A percentile compares a stretch with the other conserved stretches of the same genome.
Conservation (phyloP, 92 coral and sea anemone species). For the Palythoa grandiflora region DNA sequence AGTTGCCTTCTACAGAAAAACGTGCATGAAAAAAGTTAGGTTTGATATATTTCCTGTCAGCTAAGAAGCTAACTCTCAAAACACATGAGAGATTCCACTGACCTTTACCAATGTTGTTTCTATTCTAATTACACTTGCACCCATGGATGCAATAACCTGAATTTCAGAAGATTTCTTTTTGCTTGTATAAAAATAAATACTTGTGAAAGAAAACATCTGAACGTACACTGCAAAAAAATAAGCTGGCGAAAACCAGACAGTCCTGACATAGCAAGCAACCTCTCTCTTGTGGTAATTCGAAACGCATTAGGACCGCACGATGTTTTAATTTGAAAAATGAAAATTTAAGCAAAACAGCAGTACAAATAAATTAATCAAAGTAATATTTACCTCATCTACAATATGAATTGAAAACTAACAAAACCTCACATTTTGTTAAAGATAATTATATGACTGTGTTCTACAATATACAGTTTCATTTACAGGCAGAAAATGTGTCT, state of each 20-base stretch:
- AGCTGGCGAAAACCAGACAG: neutral
- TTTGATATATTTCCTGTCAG: neutral
- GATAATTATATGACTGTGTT: neutral
- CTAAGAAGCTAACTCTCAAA: neutral
- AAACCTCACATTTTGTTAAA: neutral
- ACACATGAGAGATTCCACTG: neutral
- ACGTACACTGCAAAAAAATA: neutral
- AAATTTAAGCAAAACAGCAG: neutral
- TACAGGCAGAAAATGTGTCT: neutral
- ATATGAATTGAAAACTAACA: neutral
- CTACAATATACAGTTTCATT: neutral
- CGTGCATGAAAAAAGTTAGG: neutral
- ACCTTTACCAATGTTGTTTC: neutral
- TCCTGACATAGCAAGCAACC: neutral
- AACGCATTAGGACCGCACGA: neutral
- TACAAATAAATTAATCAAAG: neutral
- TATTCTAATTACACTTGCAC: neutral
- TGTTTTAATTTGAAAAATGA: neutral
- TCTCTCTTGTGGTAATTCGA: neutral
- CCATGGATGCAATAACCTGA: neutral
- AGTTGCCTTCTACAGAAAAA: neutral
- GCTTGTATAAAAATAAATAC: neutral
- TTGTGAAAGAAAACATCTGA: neutral
- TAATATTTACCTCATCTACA: neutral
- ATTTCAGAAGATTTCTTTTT: neutral